Percentiles rank a stretch among this genome's conserved stretches.
phyloP scores from a whole-genome alignment of 2,888 invertebrate genomes.

The Linyphia triangularis region DNA sequence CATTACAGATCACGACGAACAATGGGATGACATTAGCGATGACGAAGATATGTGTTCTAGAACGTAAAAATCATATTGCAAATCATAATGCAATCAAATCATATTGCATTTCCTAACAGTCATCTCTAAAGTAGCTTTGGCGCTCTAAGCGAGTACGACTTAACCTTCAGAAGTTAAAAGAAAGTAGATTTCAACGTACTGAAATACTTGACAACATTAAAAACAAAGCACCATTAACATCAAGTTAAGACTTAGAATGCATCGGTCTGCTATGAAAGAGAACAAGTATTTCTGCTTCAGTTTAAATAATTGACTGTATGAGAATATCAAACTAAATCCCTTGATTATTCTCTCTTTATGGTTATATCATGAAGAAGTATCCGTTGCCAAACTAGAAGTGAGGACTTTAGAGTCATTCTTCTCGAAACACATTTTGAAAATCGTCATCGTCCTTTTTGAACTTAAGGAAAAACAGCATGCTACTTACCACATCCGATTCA shows the following conservation, averaged over 20 bases:
- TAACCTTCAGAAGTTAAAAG: background rate
- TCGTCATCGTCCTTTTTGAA: background rate
- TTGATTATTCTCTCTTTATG: no score
- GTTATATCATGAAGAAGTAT: background rate
- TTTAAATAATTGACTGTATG: no score
- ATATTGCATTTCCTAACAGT: background rate
- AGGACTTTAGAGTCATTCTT: background rate
- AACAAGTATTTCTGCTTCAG: background rate
- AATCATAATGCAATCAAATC: background rate
- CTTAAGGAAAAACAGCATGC: background rate
- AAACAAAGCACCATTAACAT: background rate
- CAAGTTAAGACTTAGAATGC: no score
- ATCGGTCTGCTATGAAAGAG: background rate
- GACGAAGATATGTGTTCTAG: slow-evolving; percentile 53
- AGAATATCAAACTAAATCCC: background rate
- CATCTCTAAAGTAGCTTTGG: background rate
- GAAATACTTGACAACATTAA: background rate
- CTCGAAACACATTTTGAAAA: background rate
- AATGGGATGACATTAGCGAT: slow-evolving; percentile 76
- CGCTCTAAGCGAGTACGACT: background rate
- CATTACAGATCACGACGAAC: slow-evolving; percentile 75
- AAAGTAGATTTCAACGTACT: background rate
- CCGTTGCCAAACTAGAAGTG: background rate
- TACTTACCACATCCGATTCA: no score
- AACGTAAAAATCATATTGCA: background rate